Evolutionary conservation across 1,140 invertebrate genomes (phyloP), one percentile per base, ranked within the genome.

Genomic region (Philotrypesis tridentata): DNA sequence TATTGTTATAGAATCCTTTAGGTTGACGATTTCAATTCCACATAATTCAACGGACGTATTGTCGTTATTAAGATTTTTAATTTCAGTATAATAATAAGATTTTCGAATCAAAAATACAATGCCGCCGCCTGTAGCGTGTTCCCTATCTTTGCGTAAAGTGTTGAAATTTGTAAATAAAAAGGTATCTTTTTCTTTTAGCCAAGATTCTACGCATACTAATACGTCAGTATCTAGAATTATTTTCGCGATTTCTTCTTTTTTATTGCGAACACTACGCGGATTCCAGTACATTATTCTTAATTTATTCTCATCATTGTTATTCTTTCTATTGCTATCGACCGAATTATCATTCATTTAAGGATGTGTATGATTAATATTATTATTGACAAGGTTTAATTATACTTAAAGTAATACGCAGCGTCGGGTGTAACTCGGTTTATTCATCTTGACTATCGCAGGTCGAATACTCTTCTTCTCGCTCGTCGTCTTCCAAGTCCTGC

Each of bases 91-190:
- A 23, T 23, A 0, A 9, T n/a, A 27, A 29, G 25, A 55, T 23
- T 74, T 74, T 4, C 23, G 12, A 55, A 74, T 74, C n/a, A 55
- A 17, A 48, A 74, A 23, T 25, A 74, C 23, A 27, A 74, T 55
- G 8, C 72, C 43, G 1, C 72, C 72, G 12, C 72, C 72, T 27
- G 2, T 21, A 17, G n/a, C 2, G 25, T 17, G 23, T 6, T 17
- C 9, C 25, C 72, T 48, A 43, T 74, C 72, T n/a, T 60, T 23
- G 17, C 72, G 21, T 8, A 55, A 23, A 3, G 72, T 74, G 27
- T n/a, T 9, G 25, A 74, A 74, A 9, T 43, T 43, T 3, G 43
- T 4, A 27, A 74, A 25, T 25, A 29, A 5, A 25, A 55, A 31
- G 14, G 55, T 60, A 48, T 12, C 4, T 6, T 55, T 11, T 5